Base-by-base conservation (phyloP, 1,140 invertebrate species). In the Drosophila persimilis region DNA sequence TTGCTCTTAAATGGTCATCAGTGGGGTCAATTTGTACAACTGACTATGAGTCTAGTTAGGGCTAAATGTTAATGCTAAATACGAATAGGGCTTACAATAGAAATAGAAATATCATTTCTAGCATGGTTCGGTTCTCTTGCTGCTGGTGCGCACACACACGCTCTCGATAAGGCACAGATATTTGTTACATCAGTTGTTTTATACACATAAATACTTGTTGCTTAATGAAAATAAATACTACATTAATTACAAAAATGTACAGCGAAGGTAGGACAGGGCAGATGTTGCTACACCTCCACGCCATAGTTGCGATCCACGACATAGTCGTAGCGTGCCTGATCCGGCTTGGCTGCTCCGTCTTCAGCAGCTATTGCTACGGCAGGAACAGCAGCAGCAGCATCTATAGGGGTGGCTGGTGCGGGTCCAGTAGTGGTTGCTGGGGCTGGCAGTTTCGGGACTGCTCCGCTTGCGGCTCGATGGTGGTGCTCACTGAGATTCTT, bases 221-320 rank as follows among this genome's bases (percentile, higher is more conserved):
- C 79, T 80, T 80, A 89, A 61, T 73, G 59, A 69, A 89, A 88
- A 84, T 89, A 89, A 89, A 89, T 89, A 89, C 67, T 78, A 77
- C 64, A 83, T 64, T 88, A 88, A 88, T 88, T 88, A 88, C 83
- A 88, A 79, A 76, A 88, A 89, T 88, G 58, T 88, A 88, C 83
- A 88, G 78, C 78, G 47, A 57, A 77, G 73, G 80, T 77, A 73
- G 64, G 41, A 56, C 59, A 20, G 39, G 20, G 59, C 24, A 20
- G 61, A 17, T 20, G 51, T 4, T 64, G 64, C 63, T 91, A 95
- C 55, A 95, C 95, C 90, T 95, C 94, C 55, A 95, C 95, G 52
- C 95, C 94, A 61, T 95, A 93, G 52, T 93, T 94, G 64, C 94
- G 91, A 85, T 95, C 94, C 51, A 95, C 94, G 17, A 95, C 94